Evolutionary conservation across 2,113 vertebrate species (phyloP), one percentile per base, ranked within the genome.

Genomic region (Cettia cetti): DNA sequence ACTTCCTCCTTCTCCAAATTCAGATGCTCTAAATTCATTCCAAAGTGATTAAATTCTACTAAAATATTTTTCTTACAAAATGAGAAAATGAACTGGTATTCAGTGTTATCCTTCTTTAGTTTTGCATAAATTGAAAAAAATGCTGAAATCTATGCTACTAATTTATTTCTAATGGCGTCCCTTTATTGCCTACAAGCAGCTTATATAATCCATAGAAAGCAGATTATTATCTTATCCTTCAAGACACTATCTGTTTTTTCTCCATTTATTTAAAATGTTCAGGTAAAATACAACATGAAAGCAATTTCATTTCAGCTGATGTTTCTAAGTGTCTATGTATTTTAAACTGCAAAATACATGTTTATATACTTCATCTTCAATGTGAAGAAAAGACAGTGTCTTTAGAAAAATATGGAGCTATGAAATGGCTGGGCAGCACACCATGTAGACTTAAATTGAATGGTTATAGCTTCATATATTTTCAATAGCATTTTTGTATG

Each of bases 401-500:
- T 88, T 71, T 59, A 90, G 76, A 64, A 94, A 93, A 89, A 72
- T 15, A 82, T 9, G 12, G 28, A 64, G 37, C n/a, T 77, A 76
- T 56, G 53, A 96, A 89, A 90, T 53, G 37, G 10, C 71, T 91
- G 85, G 33, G 91, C 61, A 95, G 39, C 37, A 88, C 45, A 94
- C 80, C 54, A 80, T 74, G 76, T 45, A 95, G 77, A 37, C 31
- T 80, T 59, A 92, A 91, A 95, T 92, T 76, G 77, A 93, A 71
- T 89, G 69, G 82, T 69, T 91, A 92, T 76, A 76, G 35, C 86
- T 95, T 96, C 30, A 79, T 82, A 86, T 82, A 84, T 93, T 95
- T 95, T 89, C 96, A 94, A 84, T 93, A 94, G 82, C 22, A 71
- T 85, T 92, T 87, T 75, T 57, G 26, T 70, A 86, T 63, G 91